Base-by-base conservation (phyloP, 2,797 vertebrate genomes). In the Eulemur albifrons region DNA sequence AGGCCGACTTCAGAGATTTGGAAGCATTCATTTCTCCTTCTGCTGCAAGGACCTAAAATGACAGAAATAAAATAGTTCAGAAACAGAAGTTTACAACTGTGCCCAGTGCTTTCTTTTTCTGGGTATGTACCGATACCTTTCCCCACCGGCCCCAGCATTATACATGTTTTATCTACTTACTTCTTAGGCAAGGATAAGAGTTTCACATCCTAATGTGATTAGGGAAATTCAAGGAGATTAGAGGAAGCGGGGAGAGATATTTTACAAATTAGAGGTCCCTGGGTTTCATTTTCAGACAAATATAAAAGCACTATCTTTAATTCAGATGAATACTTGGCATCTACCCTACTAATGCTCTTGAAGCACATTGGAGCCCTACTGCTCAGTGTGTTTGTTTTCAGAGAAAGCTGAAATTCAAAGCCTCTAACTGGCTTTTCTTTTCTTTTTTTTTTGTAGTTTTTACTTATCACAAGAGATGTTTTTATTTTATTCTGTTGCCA, bases 21-120 rank as follows among this genome's bases (percentile, higher is more conserved):
- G 99, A 99, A 0, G 98, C 99, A 14, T 98, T 98, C 98, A 96
- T 98, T 96, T 99, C 99, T 25, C 99, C 99, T 92, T 99, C 98
- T 0, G 99, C 99, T 20, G 97, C 95, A 13, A 99, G 98, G 80
- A 99, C 92, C 99, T 99, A 86, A 35, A 77, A 84, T 7, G 23
- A 94, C 3, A 59, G 63, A 30, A 83, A 75, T 5, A 27, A 40
- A 45, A 76, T 17, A 15, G 38, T 63, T 88, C 27, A 84, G 76
- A 77, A 45, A 76, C 9, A 12, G 40, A 79, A 12, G 20, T 21
- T 95, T 10, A 17, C 25, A 0, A 4, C 7, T 63, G 14, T 32
- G 12, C 69, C 43, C 6, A 2, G 9, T 4, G 9, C 11, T 61
- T 69, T 40, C n/a, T 40, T 20, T 63, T n/a, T 14, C 81, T 40